Conservation (phyloP, 2,797 vertebrate genomes). For the Toxotes lorentzi region DNA sequence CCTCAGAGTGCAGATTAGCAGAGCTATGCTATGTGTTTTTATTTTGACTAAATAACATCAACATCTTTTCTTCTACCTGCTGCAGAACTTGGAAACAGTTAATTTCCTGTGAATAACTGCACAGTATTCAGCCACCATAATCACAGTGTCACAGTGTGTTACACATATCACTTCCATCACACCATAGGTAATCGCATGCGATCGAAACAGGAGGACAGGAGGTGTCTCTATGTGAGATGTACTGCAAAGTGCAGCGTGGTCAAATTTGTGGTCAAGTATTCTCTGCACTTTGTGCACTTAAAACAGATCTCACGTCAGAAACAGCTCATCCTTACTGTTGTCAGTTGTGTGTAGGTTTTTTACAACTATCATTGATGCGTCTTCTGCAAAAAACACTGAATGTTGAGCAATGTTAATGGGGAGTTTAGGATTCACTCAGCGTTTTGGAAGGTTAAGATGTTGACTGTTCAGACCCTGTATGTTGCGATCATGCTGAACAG, state of each 20-base stretch:
- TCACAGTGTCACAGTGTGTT: background rate
- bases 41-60: constrained; percentile 18
- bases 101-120: background rate
- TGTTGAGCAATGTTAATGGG: background rate
- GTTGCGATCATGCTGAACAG: background rate
- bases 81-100: background rate
- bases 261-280: constrained; percentile 2
- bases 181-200: background rate
- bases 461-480: constrained; percentile 6
- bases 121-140: background rate
- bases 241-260: constrained; percentile 14
- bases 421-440: background rate
- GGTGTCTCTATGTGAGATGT: background rate
- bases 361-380: background rate
- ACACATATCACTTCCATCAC: constrained; percentile 5
- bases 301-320: background rate
- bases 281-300: constrained; percentile 9
- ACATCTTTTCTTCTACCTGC: constrained; percentile 5
- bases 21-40: constrained; percentile 33
- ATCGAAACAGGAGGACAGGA: background rate
- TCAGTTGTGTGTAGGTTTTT: constrained; percentile 15
- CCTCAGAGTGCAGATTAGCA: constrained; percentile 54
- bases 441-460: background rate
- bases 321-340: background rate
- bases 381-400: background rate